Conservation (phyloP, 2,888 invertebrate genomes). For the Plebejus melissa region DNA sequence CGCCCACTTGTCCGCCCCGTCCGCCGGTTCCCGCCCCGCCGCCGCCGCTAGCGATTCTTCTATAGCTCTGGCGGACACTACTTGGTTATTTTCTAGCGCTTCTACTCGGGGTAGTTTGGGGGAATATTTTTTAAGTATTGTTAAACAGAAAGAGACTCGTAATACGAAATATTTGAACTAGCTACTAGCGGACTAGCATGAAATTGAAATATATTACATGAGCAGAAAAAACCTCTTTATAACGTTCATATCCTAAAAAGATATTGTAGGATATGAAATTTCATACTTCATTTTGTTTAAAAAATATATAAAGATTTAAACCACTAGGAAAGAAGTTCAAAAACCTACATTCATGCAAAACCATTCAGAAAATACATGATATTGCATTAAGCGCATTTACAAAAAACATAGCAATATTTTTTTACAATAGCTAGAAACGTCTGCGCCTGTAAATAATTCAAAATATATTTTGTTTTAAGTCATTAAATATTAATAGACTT, state of each 20-base stretch:
- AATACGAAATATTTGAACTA: neutral
- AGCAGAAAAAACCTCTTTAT: too few relatives aligned
- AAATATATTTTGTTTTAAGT: neutral
- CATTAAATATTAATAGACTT: neutral
- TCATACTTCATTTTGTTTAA: neutral
- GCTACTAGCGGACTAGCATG: neutral
- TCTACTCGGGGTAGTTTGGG: neutral
- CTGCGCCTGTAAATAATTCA: slow-evolving; percentile 19
- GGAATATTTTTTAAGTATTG: neutral
- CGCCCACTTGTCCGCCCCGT: slow-evolving; percentile 47
- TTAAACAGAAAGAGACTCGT: neutral
- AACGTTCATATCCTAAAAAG: too few relatives aligned
- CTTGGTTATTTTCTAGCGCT: slow-evolving; percentile 39
- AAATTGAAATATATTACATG: too few relatives aligned
- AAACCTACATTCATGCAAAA: neutral
- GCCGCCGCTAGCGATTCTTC: slow-evolving; percentile 60
- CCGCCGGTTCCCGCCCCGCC: slow-evolving; percentile 35
- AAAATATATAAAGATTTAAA: neutral
- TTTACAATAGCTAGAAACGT: neutral
- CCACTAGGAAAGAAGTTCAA: neutral
- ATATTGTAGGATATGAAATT: too few relatives aligned
- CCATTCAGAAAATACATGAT: neutral
- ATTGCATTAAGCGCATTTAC: neutral
- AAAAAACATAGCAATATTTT: neutral
- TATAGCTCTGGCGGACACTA: slow-evolving; percentile 56